A percentile compares a stretch with the other conserved stretches of the same genome.
Evolutionary conservation across 2,113 vertebrate species (phyloP).

Genomic region (Thamnophis sirtalis): DNA sequence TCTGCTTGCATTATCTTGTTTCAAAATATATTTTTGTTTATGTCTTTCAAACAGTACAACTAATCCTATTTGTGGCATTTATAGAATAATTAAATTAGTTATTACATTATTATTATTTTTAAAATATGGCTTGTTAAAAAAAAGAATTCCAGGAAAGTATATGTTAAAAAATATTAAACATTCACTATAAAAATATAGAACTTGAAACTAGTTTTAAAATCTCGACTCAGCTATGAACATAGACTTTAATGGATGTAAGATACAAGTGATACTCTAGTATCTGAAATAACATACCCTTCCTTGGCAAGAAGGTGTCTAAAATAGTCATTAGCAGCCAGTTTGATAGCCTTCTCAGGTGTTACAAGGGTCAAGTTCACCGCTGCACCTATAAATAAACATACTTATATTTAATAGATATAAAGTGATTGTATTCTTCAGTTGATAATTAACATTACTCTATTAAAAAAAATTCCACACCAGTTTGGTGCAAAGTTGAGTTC

Average conservation of each 20-base stretch:
- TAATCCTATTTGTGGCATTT: neutral
- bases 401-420: neutral
- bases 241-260: neutral
- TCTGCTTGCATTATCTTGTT: neutral
- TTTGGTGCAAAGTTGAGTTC: neutral
- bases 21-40: neutral
- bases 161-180: neutral
- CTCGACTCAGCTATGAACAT: constrained; percentile 16
- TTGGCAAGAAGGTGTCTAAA: constrained; percentile 72
- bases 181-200: neutral
- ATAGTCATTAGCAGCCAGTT: constrained; percentile 78
- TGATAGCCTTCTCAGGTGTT: constrained; percentile 79
- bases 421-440: neutral
- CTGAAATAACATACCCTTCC: constrained; percentile 66
- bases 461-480: neutral
- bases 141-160: neutral
- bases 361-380: constrained; percentile 78
- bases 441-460: neutral
- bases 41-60: neutral
- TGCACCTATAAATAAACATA: constrained; percentile 67
- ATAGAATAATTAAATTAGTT: neutral
- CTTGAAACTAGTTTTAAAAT: neutral
- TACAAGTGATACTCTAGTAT: constrained; percentile 17
- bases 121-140: neutral
- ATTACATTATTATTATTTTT: neutral